A percentile compares a stretch with the other conserved stretches of the same genome.
Conservation (phyloP, 1,140 invertebrate genomes). For the Pemphigus obesinymphae region DNA sequence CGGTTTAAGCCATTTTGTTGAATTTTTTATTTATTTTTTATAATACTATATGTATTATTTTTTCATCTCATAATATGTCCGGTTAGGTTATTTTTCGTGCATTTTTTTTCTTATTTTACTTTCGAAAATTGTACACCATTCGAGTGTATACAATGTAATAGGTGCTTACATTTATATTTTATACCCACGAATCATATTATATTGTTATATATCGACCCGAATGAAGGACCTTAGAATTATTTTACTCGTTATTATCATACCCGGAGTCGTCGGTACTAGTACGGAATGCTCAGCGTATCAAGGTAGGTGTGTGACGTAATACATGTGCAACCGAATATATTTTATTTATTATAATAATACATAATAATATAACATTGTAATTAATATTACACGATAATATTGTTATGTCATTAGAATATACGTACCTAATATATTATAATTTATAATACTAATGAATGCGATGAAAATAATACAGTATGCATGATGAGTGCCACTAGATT, state of each 20-base stretch:
- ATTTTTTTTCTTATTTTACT: neutral
- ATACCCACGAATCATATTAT: neutral
- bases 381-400: too few species aligned
- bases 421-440: too few species aligned
- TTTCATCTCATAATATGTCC: too few species aligned
- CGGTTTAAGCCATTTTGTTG: too few species aligned
- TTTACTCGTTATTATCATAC: constrained; percentile 1
- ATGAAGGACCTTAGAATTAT: constrained; percentile 11
- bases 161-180: neutral
- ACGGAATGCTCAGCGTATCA: constrained; percentile 35
- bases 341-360: neutral
- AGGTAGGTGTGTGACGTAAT: constrained; percentile 27
- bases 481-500: too few species aligned
- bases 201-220: constrained; percentile 1
- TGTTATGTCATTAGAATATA: neutral
- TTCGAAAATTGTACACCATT: neutral
- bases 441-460: too few species aligned
- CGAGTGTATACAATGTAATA: neutral
- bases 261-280: constrained; percentile 31
- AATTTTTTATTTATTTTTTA: too few species aligned
- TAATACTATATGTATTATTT: too few species aligned
- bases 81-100: neutral
- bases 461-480: too few species aligned
- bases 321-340: neutral
- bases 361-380: neutral